phyloP scores from a whole-genome alignment of 1,140 invertebrate species.

The Paramacrobiotus metropolitanus region DNA sequence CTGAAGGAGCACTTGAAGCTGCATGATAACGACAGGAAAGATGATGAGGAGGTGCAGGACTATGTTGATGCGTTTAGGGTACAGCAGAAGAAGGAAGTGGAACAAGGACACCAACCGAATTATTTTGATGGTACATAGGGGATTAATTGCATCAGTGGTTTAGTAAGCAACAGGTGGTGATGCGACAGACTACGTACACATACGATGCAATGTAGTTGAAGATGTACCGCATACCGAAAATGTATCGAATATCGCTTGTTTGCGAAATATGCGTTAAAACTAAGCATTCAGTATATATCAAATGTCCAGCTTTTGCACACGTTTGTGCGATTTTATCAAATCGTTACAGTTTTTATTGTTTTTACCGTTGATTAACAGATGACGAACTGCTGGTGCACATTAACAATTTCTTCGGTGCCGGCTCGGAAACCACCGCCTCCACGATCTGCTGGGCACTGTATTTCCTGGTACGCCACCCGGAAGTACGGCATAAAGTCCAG shows the following conservation, averaged over 20 bases:
- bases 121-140: conserved; percentile 5
- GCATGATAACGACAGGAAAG: background rate
- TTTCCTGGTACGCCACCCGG: conserved; percentile 44
- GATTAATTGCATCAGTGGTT: no score
- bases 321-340: background rate
- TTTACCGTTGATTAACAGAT: no score
- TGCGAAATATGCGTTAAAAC: no score
- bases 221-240: no score
- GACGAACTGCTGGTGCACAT: conserved; percentile 45
- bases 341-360: background rate
- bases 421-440: conserved; percentile 63
- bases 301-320: background rate
- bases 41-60: background rate
- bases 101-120: background rate
- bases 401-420: conserved; percentile 64
- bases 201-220: no score
- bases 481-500: conserved; percentile 30
- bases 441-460: conserved; percentile 68
- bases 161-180: no score
- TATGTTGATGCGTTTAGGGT: background rate
- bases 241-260: no score
- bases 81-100: background rate
- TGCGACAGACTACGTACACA: no score
- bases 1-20: background rate
- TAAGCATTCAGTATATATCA: no score